phyloP scores from a whole-genome alignment of 2,113 vertebrate genomes.

The Anthoscopus minutus region DNA sequence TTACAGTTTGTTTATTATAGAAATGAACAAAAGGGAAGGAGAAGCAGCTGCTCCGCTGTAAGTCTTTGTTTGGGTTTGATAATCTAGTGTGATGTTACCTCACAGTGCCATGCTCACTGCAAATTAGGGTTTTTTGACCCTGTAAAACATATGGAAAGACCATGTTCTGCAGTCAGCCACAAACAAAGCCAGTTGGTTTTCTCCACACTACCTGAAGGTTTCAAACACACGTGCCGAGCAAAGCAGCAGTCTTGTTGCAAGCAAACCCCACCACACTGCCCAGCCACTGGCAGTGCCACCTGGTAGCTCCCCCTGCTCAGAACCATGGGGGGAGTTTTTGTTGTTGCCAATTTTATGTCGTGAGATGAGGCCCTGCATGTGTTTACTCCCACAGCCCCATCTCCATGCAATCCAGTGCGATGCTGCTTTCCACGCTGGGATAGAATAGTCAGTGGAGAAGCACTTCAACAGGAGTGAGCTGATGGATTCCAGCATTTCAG shows the following conservation, averaged over 20 bases:
- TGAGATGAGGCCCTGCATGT: neutral
- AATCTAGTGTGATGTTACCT: neutral
- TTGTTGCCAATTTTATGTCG: neutral
- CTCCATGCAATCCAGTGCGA: rapidly evolving
- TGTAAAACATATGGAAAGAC: rapidly evolving
- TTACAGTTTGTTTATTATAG: neutral
- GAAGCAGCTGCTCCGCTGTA: neutral
- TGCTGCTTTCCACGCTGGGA: rapidly evolving
- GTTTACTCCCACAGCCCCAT: neutral
- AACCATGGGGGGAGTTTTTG: neutral
- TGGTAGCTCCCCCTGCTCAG: neutral
- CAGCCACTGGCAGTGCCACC: too few relatives aligned
- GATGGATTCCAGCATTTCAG: neutral
- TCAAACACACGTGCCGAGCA: neutral
- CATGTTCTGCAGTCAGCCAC: neutral
- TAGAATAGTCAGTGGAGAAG: neutral
- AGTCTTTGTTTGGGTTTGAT: neutral
- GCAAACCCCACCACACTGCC: rapidly evolving
- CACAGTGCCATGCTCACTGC: neutral
- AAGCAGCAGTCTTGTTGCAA: neutral
- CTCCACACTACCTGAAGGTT: neutral
- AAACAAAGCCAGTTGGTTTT: neutral
- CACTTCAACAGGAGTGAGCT: rapidly evolving
- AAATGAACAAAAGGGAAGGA: neutral
- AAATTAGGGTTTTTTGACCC: neutral